Evolutionary conservation across 2,113 vertebrate genomes (phyloP).

Genomic region (Platysternon megacephalum): DNA sequence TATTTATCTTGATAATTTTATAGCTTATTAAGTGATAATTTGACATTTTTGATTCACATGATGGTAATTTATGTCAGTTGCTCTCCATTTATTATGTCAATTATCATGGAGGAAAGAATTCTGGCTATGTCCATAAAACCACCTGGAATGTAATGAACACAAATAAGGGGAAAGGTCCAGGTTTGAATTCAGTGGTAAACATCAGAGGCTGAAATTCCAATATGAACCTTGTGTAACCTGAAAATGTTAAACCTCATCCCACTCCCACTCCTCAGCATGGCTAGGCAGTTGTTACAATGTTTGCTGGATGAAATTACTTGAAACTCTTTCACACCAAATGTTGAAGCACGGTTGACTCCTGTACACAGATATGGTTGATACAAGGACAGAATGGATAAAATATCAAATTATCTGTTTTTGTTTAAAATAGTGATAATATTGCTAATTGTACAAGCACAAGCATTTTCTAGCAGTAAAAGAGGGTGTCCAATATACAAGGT

Average conservation of each 20-base stretch:
- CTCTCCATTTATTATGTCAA: background rate
- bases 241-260: background rate
- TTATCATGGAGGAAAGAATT: background rate
- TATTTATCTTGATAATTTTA: background rate
- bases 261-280: background rate
- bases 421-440: background rate
- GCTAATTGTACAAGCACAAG: background rate
- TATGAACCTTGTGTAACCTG: background rate
- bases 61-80: background rate
- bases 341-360: background rate
- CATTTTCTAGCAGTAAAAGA: background rate
- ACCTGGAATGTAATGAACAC: background rate
- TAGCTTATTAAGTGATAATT: background rate
- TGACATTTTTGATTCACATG: background rate
- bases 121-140: background rate
- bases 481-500: background rate
- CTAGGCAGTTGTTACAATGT: accelerated
- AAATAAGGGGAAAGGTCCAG: background rate
- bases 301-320: background rate
- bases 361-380: background rate
- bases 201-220: background rate
- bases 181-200: background rate
- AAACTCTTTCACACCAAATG: background rate
- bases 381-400: background rate
- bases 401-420: background rate